A percentile compares a stretch with the other conserved stretches of the same genome.
These are phyloP conservation scores for Neuroscelio doddi DNA, from an alignment of 2,888 invertebrate genomes.

Conservation along the genomic window DNA sequence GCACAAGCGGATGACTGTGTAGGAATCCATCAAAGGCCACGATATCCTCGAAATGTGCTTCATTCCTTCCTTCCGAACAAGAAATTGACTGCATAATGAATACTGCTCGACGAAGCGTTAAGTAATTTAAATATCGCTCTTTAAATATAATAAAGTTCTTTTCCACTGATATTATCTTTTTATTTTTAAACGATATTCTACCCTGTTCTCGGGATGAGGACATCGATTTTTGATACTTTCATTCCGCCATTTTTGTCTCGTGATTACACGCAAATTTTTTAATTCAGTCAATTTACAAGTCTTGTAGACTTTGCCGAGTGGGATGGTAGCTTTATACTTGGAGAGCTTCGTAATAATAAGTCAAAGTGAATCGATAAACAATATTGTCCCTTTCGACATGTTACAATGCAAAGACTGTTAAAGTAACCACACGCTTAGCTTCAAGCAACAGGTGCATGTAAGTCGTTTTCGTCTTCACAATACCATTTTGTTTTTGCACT, in stretches of 20 bases:
- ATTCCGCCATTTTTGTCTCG: too few relatives aligned
- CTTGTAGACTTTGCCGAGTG: background rate
- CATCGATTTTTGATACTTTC: too few relatives aligned
- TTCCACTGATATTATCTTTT: too few relatives aligned
- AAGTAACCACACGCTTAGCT: conserved; percentile 38
- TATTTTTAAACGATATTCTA: too few relatives aligned
- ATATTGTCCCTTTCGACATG: too few relatives aligned
- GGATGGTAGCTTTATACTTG: background rate
- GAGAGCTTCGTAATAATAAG: too few relatives aligned
- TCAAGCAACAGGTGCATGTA: conserved; percentile 45
- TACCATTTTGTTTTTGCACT: conserved; percentile 29
- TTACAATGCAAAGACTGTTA: conserved; percentile 41
- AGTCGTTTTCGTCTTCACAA: conserved; percentile 33
- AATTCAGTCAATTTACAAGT: too few relatives aligned
- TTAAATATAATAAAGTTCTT: conserved; percentile 38
- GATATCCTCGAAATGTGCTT: conserved; percentile 28
- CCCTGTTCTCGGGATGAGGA: too few relatives aligned
- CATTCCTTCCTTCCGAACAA: conserved; percentile 35
- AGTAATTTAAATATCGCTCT: conserved; percentile 47
- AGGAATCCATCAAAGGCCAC: conserved; percentile 40
- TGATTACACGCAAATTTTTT: too few relatives aligned
- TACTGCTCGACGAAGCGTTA: conserved; percentile 40
- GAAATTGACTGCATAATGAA: conserved; percentile 49
- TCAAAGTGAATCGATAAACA: too few relatives aligned
- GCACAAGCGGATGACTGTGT: conserved; percentile 34